These are phyloP conservation scores for Vidua chalybeata DNA, from an alignment of 2,113 vertebrate genomes.

Conservation along the genomic window DNA sequence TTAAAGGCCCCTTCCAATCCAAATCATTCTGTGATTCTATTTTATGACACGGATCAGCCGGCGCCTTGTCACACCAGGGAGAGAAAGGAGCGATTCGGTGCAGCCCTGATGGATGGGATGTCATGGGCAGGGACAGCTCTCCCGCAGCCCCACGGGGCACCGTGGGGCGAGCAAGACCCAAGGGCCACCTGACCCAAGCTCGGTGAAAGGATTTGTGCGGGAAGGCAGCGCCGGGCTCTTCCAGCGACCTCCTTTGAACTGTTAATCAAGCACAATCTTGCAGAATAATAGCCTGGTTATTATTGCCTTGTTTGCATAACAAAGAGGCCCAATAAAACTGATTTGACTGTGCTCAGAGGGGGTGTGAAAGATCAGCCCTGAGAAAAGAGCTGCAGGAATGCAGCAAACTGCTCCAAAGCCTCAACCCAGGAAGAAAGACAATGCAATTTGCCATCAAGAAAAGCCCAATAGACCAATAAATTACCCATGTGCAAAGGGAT, in stretches of 20 bases:
- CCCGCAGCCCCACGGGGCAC: background rate
- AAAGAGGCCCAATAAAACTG: slow-evolving; percentile 79
- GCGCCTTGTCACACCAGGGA: background rate
- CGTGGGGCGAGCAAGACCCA: background rate
- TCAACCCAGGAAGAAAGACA: slow-evolving; percentile 82
- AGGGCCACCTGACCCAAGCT: slow-evolving; percentile 8
- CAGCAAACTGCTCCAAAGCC: slow-evolving; percentile 63
- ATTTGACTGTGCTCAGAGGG: slow-evolving; percentile 60
- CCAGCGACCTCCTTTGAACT: slow-evolving; percentile 75
- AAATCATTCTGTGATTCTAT: background rate
- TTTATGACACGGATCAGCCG: background rate
- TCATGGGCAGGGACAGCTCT: background rate
- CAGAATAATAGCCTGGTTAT: slow-evolving; percentile 78
- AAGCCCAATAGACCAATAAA: slow-evolving; percentile 88
- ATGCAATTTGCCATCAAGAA: slow-evolving; percentile 86
- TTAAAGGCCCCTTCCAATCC: background rate
- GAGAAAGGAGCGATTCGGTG: background rate
- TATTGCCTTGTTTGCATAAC: slow-evolving; percentile 79
- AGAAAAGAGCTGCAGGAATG: slow-evolving; percentile 75
- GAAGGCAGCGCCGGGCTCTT: background rate
- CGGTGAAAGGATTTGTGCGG: slow-evolving; percentile 28
- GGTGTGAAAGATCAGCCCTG: slow-evolving; percentile 71
- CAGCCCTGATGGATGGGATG: background rate
- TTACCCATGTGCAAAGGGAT: slow-evolving; percentile 84
- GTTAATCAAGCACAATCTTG: slow-evolving; percentile 78